phyloP scores from a whole-genome alignment of 2,888 invertebrate genomes.

The Chironomus riparius region DNA sequence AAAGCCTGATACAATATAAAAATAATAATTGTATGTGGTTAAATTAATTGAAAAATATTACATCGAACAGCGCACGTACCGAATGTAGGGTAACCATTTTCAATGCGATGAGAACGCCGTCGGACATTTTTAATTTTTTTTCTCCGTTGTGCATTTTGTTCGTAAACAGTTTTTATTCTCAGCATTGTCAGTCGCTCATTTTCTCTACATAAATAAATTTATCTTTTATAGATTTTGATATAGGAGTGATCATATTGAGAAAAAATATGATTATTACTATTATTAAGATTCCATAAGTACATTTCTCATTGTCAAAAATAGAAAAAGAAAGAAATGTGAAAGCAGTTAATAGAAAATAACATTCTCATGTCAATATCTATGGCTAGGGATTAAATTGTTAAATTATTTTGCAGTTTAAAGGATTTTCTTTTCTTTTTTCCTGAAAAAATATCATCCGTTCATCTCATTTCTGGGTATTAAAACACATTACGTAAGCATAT shows the following conservation, averaged over 20 bases:
- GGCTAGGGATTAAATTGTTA: not conserved
- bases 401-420: not conserved
- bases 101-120: not conserved
- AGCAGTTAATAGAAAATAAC: too few relatives aligned
- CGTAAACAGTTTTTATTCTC: not conserved
- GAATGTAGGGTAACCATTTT: not conserved
- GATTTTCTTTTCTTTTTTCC: too few relatives aligned
- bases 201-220: too few relatives aligned
- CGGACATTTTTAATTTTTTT: conserved; percentile 11
- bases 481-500: not conserved
- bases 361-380: too few relatives aligned
- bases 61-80: not conserved
- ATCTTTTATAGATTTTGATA: too few relatives aligned
- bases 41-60: not conserved
- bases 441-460: not conserved
- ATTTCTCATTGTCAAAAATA: too few relatives aligned
- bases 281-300: too few relatives aligned
- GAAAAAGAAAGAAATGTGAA: too few relatives aligned
- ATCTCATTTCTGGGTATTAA: not conserved
- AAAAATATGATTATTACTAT: too few relatives aligned
- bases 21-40: not conserved
- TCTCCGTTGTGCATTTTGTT: not conserved
- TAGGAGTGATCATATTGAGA: too few relatives aligned
- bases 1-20: too few relatives aligned
- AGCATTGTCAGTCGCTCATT: not conserved